Base-by-base conservation (phyloP, 2,113 vertebrate genomes). In the Hippotragus niger region DNA sequence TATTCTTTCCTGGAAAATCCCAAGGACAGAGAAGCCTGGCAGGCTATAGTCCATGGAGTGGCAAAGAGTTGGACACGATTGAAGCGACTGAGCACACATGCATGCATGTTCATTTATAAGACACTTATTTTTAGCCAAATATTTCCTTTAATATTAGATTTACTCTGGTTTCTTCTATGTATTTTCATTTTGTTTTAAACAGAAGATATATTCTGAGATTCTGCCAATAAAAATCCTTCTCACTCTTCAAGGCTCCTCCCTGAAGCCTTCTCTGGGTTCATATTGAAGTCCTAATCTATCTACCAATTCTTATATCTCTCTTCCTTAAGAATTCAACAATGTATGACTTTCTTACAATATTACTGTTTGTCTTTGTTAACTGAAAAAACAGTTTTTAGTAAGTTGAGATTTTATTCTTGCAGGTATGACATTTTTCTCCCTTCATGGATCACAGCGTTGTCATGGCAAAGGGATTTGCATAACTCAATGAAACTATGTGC, bases 11-110 rank as follows among this genome's bases (percentile, higher is more conserved):
- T 67, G 33, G 16, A n/a, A 67, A n/a, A 36, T 11, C 33, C 33
- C 64, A 11, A 67, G 64, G 33, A 36, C 64, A 67, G 33, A 36
- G 64, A 67, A 67, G 4, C n/a, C 64, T 67, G n/a, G 64, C 17
- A 21, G 64, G 33, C 64, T 36, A 36, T 5, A 11, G n/a, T 36
- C 33, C n/a, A 36, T 1, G 9, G n/a, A 19, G n/a, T 36, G 0
- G 0, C n/a, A 67, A 36, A 36, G 17, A 67, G 16, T 67, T 9
- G 0, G 64, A 67, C 17, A 36, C 0, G 4, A 36, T 33, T 67
- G n/a, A 67, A 67, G 8, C 4, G 2, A 67, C 64, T 36, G 64
- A 67, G n/a, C 64, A 36, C 64, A 67, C 17, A n/a, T 0, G 2
- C n/a, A 21, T 67, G 8, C 33, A 11, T 36, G 17, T 67, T 67